A percentile compares a stretch with the other conserved stretches of the same genome.
These are phyloP conservation scores for Uria aalge DNA, from an alignment of 2,113 vertebrate genomes.

Conservation along the genomic window DNA sequence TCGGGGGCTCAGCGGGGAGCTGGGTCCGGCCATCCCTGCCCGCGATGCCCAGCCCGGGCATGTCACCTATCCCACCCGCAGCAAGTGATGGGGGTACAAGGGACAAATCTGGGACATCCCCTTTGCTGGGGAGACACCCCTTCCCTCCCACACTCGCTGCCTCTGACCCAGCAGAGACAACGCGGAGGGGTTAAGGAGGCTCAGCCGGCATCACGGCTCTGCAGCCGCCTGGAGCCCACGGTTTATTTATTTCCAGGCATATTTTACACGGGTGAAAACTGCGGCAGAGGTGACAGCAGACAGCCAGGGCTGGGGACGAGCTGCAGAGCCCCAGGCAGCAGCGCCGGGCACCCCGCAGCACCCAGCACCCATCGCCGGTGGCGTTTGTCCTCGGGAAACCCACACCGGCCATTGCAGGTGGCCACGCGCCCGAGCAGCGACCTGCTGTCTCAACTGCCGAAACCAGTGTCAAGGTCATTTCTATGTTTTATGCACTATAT, in stretches of 20 bases:
- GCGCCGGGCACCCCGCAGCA: background rate
- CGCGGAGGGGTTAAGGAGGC: background rate
- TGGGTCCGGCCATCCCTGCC: background rate
- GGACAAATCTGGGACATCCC: background rate
- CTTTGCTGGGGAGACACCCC: background rate
- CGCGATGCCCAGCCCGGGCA: fast-evolving
- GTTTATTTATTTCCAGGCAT: background rate
- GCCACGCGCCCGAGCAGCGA: background rate
- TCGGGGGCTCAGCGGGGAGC: background rate
- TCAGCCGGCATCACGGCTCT: background rate
- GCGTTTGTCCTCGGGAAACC: background rate
- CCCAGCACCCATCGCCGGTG: background rate
- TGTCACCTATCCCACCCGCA: background rate
- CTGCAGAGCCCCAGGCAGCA: background rate
- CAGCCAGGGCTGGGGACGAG: background rate
- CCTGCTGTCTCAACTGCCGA: background rate
- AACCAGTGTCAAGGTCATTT: background rate
- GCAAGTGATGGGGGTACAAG: background rate
- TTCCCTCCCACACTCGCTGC: background rate
- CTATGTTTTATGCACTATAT: fast-evolving
- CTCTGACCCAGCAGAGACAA: background rate
- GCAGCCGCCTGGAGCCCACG: background rate
- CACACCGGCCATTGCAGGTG: background rate
- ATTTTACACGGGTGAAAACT: background rate
- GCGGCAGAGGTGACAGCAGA: background rate